These are phyloP conservation scores for Liodrosophila aerea DNA, from an alignment of 2,888 invertebrate species.

Conservation along the genomic window DNA sequence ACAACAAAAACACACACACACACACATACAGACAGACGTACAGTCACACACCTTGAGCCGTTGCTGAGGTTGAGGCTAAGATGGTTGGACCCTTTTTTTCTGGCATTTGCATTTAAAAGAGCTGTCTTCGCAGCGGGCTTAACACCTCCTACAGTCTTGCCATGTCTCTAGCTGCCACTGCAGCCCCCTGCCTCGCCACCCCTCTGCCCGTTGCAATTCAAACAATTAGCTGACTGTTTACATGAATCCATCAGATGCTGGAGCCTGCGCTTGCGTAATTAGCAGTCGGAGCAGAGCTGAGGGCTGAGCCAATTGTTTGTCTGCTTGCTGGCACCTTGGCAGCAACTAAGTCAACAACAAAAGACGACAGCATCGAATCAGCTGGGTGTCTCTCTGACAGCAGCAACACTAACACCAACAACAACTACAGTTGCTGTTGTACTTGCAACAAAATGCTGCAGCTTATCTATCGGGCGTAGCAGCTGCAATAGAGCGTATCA, in stretches of 20 bases:
- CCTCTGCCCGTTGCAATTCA: conserved; percentile 21
- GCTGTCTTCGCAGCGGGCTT: conserved; percentile 50
- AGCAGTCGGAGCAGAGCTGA: conserved; percentile 33
- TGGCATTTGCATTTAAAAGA: conserved; percentile 70
- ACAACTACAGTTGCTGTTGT: conserved; percentile 9
- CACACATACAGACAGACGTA: conserved; percentile 17
- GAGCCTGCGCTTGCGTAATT: conserved; percentile 62
- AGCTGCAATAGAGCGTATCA: no score
- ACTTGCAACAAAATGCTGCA: conserved; percentile 7
- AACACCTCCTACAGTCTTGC: conserved; percentile 46
- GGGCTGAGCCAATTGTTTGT: conserved; percentile 40
- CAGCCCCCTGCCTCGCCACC: not conserved
- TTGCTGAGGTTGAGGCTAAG: conserved; percentile 20
- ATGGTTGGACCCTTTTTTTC: conserved; percentile 29
- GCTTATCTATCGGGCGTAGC: no score
- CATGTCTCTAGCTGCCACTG: conserved; percentile 1
- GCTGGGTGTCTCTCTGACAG: conserved; percentile 21
- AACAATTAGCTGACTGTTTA: conserved; percentile 70
- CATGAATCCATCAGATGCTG: conserved; percentile 54
- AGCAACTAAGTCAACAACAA: conserved; percentile 53
- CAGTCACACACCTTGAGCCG: conserved; percentile 40
- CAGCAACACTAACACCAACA: conserved; percentile 7
- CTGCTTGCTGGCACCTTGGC: conserved; percentile 46
- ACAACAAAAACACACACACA: conserved; percentile 17
- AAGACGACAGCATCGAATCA: conserved; percentile 42